Percentiles rank a stretch among this genome's conserved stretches.
Evolutionary conservation across 2,888 invertebrate genomes (phyloP).

Genomic region (Lepidochrysops patricia): DNA sequence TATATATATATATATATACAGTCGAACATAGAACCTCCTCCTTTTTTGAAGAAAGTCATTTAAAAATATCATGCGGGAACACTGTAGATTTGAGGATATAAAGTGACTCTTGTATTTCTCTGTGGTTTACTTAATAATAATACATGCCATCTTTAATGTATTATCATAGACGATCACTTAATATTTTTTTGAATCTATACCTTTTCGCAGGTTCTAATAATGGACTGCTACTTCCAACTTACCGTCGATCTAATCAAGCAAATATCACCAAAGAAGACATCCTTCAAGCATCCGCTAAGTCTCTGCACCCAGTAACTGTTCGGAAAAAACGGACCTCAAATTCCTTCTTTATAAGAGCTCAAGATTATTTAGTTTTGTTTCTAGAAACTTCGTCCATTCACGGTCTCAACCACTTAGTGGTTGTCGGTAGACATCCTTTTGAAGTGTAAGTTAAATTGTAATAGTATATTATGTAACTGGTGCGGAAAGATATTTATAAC

Average conservation of each 20-base stretch:
- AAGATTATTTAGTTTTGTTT: constrained; percentile 49
- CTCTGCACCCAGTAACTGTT: neutral
- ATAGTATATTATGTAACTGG: constrained; percentile 9
- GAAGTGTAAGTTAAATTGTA: constrained; percentile 54
- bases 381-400: constrained; percentile 70
- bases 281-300: neutral
- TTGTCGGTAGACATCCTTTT: constrained; percentile 49
- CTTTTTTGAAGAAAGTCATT: too few species aligned
- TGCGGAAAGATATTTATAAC: too few species aligned
- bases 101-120: too few species aligned
- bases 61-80: too few species aligned
- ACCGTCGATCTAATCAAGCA: neutral
- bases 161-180: too few species aligned
- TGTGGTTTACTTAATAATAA: too few species aligned
- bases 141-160: too few species aligned
- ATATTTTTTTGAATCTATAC: too few species aligned
- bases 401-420: constrained; percentile 68
- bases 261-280: neutral
- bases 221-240: neutral
- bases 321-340: neutral
- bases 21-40: too few species aligned
- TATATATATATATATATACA: too few species aligned
- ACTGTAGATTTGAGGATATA: too few species aligned
- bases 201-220: neutral
- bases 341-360: constrained; percentile 29